A percentile compares a stretch with the other conserved stretches of the same genome.
Conservation (phyloP, 2,113 vertebrate genomes). For the Channa maculata region DNA sequence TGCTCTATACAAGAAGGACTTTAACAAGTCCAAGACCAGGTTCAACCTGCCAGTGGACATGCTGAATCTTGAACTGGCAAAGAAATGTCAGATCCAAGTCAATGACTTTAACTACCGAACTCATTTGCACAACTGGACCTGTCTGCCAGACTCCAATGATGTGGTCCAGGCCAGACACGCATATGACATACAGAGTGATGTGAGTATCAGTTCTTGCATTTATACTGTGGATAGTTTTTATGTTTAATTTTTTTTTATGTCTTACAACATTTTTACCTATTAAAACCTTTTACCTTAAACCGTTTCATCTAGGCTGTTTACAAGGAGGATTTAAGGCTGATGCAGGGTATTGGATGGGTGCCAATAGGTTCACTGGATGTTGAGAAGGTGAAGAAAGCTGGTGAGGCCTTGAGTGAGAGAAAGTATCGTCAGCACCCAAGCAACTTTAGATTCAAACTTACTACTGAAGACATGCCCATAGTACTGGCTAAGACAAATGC, state of each 20-base stretch:
- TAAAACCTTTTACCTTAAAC: neutral
- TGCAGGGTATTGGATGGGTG: conserved; percentile 88
- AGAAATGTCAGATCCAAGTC: conserved; percentile 89
- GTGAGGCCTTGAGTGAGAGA: conserved; percentile 82
- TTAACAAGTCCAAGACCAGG: conserved; percentile 89
- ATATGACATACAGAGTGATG: conserved; percentile 87
- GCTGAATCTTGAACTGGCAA: conserved; percentile 86
- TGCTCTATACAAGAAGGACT: conserved; percentile 90
- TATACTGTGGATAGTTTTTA: neutral
- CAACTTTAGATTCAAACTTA: conserved; percentile 81
- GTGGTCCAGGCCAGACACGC: conserved; percentile 86
- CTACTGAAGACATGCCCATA: conserved; percentile 85
- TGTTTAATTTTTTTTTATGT: neutral
- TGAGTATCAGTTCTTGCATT: conserved; percentile 61
- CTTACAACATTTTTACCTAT: no score
- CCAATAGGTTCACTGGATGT: conserved; percentile 88
- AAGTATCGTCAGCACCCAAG: conserved; percentile 87
- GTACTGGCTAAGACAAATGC: conserved; percentile 87
- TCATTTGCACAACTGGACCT: conserved; percentile 88
- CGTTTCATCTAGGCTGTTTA: conserved; percentile 80
- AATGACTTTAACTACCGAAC: conserved; percentile 88
- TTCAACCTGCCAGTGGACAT: conserved; percentile 88
- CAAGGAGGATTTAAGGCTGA: conserved; percentile 83
- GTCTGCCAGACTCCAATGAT: conserved; percentile 89
- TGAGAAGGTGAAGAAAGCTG: conserved; percentile 84